Evolutionary conservation across 2,888 invertebrate species (phyloP).

Genomic region (Sinotaia quadrata): DNA sequence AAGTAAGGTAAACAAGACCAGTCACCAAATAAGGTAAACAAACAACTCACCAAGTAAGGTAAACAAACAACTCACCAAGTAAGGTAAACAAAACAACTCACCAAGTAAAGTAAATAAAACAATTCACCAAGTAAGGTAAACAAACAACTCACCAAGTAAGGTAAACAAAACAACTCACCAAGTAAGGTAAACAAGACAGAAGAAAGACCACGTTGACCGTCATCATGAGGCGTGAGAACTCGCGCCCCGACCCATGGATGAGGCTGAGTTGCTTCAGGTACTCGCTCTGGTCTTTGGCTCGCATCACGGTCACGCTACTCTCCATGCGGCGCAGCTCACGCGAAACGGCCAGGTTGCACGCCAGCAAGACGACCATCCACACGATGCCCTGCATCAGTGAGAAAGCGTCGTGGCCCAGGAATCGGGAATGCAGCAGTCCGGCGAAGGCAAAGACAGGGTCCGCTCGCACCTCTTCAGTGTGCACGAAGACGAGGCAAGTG

Average conservation of each 20-base stretch:
- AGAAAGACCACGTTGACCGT: conserved; percentile 40
- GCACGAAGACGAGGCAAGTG: conserved; percentile 23
- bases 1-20: too few relatives aligned
- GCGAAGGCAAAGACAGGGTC: conserved; percentile 1
- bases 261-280: conserved; percentile 30
- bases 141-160: too few relatives aligned
- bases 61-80: too few relatives aligned
- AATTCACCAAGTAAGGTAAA: too few relatives aligned
- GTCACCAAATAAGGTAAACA: too few relatives aligned
- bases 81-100: too few relatives aligned
- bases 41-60: too few relatives aligned
- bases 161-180: too few relatives aligned
- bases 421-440: conserved; percentile 14
- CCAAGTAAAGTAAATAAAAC: too few relatives aligned
- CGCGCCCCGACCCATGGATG: conserved; percentile 33
- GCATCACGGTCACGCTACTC: conserved; percentile 30
- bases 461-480: conserved; percentile 11
- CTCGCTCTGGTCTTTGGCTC: conserved; percentile 29
- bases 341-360: conserved; percentile 40
- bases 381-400: conserved; percentile 34
- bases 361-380: conserved; percentile 32
- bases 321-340: conserved; percentile 38
- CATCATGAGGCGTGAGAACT: conserved; percentile 44
- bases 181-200: conserved; percentile 33
- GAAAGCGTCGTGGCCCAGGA: conserved; percentile 16